Evolutionary conservation across 2,113 vertebrate species (phyloP).

Genomic region (Phoenicopterus ruber): DNA sequence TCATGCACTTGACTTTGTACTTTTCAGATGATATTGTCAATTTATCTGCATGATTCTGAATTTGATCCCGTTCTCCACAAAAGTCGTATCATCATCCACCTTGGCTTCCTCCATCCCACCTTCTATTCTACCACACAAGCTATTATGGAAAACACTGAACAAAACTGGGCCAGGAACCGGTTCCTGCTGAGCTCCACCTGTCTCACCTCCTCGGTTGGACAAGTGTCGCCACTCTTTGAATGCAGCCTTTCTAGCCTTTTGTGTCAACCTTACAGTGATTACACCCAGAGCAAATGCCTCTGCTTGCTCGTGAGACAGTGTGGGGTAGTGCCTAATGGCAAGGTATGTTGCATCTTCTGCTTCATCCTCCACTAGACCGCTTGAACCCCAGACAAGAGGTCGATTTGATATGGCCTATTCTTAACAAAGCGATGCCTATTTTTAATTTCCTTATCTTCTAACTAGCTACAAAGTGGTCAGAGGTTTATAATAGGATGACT

Average conservation of each 20-base stretch:
- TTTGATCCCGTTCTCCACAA: background rate
- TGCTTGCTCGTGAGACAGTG: background rate
- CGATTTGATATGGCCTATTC: background rate
- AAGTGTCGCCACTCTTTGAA: background rate
- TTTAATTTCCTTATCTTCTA: background rate
- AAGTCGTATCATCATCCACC: background rate
- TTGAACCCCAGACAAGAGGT: background rate
- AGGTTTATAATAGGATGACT: background rate
- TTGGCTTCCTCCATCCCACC: background rate
- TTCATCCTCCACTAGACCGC: background rate
- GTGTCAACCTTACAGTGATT: background rate
- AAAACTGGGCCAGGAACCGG: background rate
- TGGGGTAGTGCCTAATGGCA: background rate
- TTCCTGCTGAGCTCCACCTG: background rate
- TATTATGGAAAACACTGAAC: background rate
- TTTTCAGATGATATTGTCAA: background rate
- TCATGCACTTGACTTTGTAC: rapidly evolving
- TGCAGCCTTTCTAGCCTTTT: background rate
- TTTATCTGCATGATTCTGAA: background rate
- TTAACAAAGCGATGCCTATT: background rate
- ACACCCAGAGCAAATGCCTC: background rate
- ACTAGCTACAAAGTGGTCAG: background rate
- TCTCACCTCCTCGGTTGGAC: background rate
- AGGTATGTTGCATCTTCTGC: background rate
- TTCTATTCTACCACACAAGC: background rate